These are phyloP conservation scores for Seira sanloemensis DNA, from an alignment of 2,888 invertebrate genomes.

Conservation along the genomic window DNA sequence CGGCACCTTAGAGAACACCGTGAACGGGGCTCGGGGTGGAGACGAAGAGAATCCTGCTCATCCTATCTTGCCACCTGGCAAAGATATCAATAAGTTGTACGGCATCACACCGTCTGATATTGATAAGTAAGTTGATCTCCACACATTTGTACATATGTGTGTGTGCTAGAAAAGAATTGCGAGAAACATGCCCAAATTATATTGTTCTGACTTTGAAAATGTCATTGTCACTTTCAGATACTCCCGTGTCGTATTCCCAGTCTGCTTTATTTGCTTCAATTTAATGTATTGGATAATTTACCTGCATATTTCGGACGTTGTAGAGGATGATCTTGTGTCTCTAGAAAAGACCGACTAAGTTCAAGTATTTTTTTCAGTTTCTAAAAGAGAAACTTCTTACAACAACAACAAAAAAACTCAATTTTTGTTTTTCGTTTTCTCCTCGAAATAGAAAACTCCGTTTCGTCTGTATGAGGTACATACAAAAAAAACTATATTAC, in stretches of 20 bases:
- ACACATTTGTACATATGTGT: too few relatives aligned
- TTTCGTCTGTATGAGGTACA: conserved; percentile 1
- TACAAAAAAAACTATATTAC: neutral
- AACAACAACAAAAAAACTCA: too few relatives aligned
- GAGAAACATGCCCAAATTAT: neutral
- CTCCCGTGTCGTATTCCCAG: conserved; percentile 97
- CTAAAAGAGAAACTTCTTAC: too few relatives aligned
- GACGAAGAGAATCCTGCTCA: conserved; percentile 78
- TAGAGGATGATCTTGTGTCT: conserved; percentile 93
- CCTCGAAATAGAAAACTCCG: neutral
- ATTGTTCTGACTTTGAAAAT: neutral
- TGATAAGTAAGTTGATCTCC: conserved; percentile 84
- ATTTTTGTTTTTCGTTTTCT: too few relatives aligned
- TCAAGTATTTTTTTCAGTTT: conserved; percentile 37
- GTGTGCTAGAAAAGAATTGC: neutral
- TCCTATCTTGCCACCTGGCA: conserved; percentile 87
- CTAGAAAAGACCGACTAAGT: conserved; percentile 78
- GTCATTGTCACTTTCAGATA: conserved; percentile 78
- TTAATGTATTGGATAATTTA: conserved; percentile 99
- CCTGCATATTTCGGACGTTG: conserved; percentile 96
- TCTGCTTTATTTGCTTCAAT: conserved; percentile 99
- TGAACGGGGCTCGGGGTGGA: conserved; percentile 84
- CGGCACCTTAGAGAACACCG: conserved; percentile 92
- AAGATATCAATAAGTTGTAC: conserved; percentile 89
- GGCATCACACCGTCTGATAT: conserved; percentile 95